A percentile compares a stretch with the other conserved stretches of the same genome.
phyloP scores from a whole-genome alignment of 1,140 invertebrate genomes.

The Nylanderia fulva region DNA sequence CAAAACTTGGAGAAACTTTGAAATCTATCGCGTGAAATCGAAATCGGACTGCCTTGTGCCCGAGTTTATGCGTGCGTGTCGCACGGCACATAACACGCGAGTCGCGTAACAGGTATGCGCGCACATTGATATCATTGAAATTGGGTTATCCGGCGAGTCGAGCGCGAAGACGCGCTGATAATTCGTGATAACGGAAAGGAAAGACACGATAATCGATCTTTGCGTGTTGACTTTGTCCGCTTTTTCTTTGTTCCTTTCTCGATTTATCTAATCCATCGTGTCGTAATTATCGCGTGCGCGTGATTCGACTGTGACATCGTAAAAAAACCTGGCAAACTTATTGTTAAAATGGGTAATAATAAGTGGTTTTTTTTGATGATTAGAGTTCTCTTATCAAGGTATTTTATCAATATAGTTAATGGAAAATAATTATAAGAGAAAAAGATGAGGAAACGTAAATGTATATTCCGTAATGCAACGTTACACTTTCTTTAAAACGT shows the following conservation, averaged over 20 bases:
- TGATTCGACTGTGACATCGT: not conserved
- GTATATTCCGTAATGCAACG: not conserved
- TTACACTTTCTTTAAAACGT: not conserved
- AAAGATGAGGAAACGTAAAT: not conserved
- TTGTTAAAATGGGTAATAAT: not conserved
- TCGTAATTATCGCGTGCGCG: not conserved
- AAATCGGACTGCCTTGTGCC: not conserved
- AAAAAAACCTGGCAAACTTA: not conserved
- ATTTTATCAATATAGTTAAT: not conserved
- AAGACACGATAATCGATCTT: constrained; percentile 47
- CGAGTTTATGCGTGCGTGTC: constrained; percentile 22
- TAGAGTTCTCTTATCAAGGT: not conserved
- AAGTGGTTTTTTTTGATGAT: not conserved
- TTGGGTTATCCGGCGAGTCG: constrained; percentile 68
- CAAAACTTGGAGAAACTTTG: constrained; percentile 35
- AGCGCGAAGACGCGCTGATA: constrained; percentile 60
- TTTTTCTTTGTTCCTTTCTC: not conserved
- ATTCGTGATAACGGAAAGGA: constrained; percentile 65
- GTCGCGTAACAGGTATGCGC: constrained; percentile 10
- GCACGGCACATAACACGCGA: not conserved
- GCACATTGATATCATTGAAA: constrained; percentile 66
- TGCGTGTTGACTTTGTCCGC: constrained; percentile 1
- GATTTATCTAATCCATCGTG: constrained; percentile 21
- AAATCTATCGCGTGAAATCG: constrained; percentile 46
- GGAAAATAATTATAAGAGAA: not conserved